A percentile compares a stretch with the other conserved stretches of the same genome.
Conservation (phyloP, 2,113 vertebrate species). For the Vulpes ferrilata region DNA sequence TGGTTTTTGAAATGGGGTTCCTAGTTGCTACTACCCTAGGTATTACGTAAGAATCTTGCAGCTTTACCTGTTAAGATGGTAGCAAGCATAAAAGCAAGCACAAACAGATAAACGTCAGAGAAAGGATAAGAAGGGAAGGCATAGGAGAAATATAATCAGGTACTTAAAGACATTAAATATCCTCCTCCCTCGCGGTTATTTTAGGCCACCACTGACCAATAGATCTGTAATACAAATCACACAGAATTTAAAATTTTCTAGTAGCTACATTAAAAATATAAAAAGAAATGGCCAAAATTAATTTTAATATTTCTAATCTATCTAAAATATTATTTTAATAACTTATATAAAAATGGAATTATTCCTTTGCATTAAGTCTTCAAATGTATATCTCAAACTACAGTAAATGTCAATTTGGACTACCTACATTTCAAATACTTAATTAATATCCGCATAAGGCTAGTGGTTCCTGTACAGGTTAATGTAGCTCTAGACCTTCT, state of each 20-base stretch:
- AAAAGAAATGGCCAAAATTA: not conserved
- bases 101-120: not conserved
- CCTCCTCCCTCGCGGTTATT: not conserved
- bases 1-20: not conserved
- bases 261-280: not conserved
- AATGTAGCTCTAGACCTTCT: not conserved
- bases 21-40: not conserved
- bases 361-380: not conserved
- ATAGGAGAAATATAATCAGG: not conserved
- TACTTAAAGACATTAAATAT: not conserved
- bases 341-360: not conserved
- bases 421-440: not conserved
- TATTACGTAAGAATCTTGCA: not conserved
- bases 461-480: not conserved
- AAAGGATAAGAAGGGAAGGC: not conserved
- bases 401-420: not conserved
- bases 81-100: not conserved
- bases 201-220: not conserved
- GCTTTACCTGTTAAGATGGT: not conserved
- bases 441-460: not conserved
- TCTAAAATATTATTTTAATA: not conserved
- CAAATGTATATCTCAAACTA: not conserved
- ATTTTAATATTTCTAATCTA: not conserved
- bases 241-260: not conserved
- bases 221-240: not conserved